phyloP scores from a whole-genome alignment of 2,888 invertebrate genomes.

The Aspidiotus destructor region DNA sequence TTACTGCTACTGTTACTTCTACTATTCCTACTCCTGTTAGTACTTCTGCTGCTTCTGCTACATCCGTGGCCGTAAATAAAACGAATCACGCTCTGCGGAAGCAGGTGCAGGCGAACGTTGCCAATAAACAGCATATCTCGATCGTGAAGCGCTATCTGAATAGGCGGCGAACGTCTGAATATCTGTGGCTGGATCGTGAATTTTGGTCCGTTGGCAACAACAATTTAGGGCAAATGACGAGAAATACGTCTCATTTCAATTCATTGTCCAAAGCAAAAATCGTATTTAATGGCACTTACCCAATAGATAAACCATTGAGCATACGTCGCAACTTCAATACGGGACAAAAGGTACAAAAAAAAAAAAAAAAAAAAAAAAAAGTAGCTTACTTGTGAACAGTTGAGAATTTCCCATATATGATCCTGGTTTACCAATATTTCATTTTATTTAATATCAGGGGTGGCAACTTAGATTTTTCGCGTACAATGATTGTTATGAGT shows the following conservation, averaged over 20 bases:
- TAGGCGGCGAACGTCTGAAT: not conserved
- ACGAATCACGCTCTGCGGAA: too few relatives aligned
- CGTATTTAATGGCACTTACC: constrained; percentile 76
- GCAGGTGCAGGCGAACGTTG: too few relatives aligned
- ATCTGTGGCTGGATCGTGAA: not conserved
- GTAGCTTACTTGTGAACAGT: not conserved
- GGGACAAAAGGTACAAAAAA: constrained; percentile 19
- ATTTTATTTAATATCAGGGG: not conserved
- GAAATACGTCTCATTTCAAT: constrained; percentile 2
- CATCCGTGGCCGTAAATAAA: too few relatives aligned
- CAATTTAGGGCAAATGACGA: constrained; percentile 3
- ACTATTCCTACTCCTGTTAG: too few relatives aligned
- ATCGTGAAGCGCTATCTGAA: not conserved
- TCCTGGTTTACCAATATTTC: too few relatives aligned
- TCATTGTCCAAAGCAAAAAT: constrained; percentile 41
- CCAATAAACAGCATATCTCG: too few relatives aligned
- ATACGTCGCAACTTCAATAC: constrained; percentile 35
- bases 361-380: not conserved
- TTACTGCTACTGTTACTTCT: too few relatives aligned
- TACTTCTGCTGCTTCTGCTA: too few relatives aligned
- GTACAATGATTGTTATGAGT: not conserved
- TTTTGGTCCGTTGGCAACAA: not conserved
- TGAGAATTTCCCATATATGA: too few relatives aligned
- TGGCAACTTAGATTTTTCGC: not conserved
- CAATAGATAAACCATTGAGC: constrained; percentile 54